Evolutionary conservation across 2,113 vertebrate species (phyloP).

Genomic region (Apeltes quadracus): DNA sequence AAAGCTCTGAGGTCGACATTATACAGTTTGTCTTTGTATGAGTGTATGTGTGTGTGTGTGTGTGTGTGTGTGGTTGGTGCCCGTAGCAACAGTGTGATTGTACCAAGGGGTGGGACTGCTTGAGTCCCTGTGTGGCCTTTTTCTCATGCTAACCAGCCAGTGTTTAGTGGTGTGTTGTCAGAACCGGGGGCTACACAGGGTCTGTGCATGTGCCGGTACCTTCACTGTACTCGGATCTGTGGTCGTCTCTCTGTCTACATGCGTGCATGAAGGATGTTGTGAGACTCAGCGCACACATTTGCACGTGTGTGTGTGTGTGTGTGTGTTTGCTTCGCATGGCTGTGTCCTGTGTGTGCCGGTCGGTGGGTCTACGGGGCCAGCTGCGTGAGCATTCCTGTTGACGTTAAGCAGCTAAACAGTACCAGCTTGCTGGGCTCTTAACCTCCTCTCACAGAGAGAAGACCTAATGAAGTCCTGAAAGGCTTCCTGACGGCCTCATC

Average conservation of each 20-base stretch:
- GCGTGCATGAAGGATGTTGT: conserved; percentile 15
- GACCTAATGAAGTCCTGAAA: conserved; percentile 86
- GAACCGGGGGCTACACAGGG: conserved; percentile 46
- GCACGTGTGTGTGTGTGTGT: conserved; percentile 30
- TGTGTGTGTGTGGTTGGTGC: conserved; percentile 43
- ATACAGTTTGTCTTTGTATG: conserved; percentile 9
- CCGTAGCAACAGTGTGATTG: conserved; percentile 53
- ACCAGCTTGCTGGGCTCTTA: conserved; percentile 83
- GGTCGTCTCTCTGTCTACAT: conserved; percentile 8
- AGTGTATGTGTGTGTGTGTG: conserved; percentile 18
- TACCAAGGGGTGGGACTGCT: conserved; percentile 37
- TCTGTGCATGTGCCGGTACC: conserved; percentile 5
- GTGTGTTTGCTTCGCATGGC: conserved; percentile 22
- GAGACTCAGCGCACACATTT: conserved; percentile 5
- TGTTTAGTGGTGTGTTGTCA: conserved; percentile 49
- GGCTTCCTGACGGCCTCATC: conserved; percentile 83
- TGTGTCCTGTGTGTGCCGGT: conserved; percentile 43
- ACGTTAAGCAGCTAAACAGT: conserved; percentile 84
- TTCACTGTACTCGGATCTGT: conserved; percentile 1
- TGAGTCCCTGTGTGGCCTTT: conserved; percentile 68
- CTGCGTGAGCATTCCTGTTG: conserved; percentile 82
- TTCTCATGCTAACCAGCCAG: conserved; percentile 60
- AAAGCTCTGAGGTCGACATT: conserved; percentile 3
- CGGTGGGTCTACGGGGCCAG: conserved; percentile 65
- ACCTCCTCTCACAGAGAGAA: conserved; percentile 77